A percentile compares a stretch with the other conserved stretches of the same genome.
phyloP scores from a whole-genome alignment of 2,797 vertebrate genomes.

The Lepus oiostolus region DNA sequence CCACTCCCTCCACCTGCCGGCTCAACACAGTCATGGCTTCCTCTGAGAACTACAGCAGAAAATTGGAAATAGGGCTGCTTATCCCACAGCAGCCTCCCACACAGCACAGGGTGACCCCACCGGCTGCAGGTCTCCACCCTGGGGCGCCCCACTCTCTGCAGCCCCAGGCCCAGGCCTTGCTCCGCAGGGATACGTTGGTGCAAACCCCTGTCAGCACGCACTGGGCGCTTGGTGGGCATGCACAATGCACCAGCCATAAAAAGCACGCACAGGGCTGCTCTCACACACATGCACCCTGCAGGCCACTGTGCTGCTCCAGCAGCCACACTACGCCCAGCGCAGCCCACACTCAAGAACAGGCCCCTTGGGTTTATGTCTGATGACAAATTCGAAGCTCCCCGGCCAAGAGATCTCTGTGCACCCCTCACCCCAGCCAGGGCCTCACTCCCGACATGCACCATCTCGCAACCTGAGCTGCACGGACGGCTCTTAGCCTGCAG shows the following conservation, averaged over 20 bases:
- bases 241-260: background rate
- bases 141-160: background rate
- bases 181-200: rapidly evolving
- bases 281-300: rapidly evolving
- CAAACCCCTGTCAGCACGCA: background rate
- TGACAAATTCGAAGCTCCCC: background rate
- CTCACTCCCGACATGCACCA: background rate
- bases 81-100: rapidly evolving
- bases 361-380: background rate
- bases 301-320: rapidly evolving
- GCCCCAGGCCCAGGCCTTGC: background rate
- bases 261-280: background rate
- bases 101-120: too few species aligned
- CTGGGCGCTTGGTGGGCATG: background rate
- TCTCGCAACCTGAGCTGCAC: background rate
- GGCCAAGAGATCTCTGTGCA: background rate
- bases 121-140: background rate
- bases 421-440: background rate
- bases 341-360: background rate
- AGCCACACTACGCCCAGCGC: rapidly evolving
- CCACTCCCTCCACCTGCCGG: too few species aligned
- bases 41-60: background rate
- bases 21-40: background rate
- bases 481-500: background rate
- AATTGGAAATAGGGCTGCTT: background rate